Evolutionary conservation across 2,888 invertebrate genomes (phyloP), one percentile per base, ranked within the genome.

Genomic region (Julus scandinavius): DNA sequence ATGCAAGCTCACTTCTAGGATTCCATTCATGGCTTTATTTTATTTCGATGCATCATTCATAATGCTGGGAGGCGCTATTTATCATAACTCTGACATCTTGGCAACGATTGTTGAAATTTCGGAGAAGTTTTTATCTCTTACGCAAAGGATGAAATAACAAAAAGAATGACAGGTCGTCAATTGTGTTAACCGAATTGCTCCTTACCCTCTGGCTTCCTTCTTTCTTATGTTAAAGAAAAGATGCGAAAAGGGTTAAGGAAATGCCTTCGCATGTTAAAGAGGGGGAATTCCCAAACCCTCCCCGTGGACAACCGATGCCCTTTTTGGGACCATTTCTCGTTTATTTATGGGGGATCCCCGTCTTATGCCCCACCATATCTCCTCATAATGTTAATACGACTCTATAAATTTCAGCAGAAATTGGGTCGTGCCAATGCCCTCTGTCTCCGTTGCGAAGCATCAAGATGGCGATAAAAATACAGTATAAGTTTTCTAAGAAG

Each of bases 361-460:
- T 72, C 20, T 63, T 20, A 72, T 29, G 20, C 7, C 6, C 63
- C 20, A 9, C 80, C 80, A 80, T 80, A 80, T 80, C 80, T 80
- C 80, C 38, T 80, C 72, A 20, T 72, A 29, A 29, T 29, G 72
- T 29, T 72, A 29, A 29, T 63, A 29, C 72, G 72, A 72, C 29
- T 29, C 29, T 7, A n/a, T 72, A 80, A 80, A 13, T 80, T 80
- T 80, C 38, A 29, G 1, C 0, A 11, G 80, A 80, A 80, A 40
- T 80, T 80, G 80, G 80, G 80, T 80, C 80, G 80, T 80, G 80
- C 38, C 80, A 80, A 80, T 80, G 80, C 15, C 80, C 80, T 80
- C 80, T 80, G 80, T 80, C 13, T 38, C 80, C 13, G 15, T 54
- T 54, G 54, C 54, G 54, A 54, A 15, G 54, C 54, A 29, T 80